Evolutionary conservation across 2,888 invertebrate species (phyloP).

Genomic region (Tetheella fluctuosa): DNA sequence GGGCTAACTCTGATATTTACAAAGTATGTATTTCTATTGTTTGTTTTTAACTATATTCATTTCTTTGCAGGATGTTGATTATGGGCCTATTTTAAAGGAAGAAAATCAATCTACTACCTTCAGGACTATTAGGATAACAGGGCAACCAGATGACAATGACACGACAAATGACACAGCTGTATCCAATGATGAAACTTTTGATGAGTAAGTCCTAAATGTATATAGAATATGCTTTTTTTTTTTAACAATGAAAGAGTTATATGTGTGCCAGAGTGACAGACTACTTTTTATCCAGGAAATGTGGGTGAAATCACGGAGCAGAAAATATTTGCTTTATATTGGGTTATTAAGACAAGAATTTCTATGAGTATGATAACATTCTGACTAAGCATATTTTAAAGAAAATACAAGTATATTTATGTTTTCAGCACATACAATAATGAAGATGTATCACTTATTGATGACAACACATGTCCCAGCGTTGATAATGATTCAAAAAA

Average conservation of each 20-base stretch:
- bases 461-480: not conserved
- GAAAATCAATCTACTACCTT: slow-evolving; percentile 6
- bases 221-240: too few relatives aligned
- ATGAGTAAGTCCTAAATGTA: not conserved
- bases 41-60: not conserved
- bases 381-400: not conserved
- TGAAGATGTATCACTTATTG: not conserved
- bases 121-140: slow-evolving; percentile 10
- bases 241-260: too few relatives aligned
- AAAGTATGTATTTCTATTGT: too few relatives aligned
- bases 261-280: too few relatives aligned
- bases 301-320: too few relatives aligned
- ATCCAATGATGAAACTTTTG: not conserved
- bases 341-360: too few relatives aligned
- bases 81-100: not conserved
- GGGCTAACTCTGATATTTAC: too few relatives aligned
- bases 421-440: not conserved
- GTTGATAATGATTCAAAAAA: not conserved
- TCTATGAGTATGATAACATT: too few relatives aligned
- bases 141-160: slow-evolving; percentile 9
- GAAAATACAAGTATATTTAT: not conserved
- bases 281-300: too few relatives aligned
- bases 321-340: too few relatives aligned
- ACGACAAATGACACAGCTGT: not conserved
- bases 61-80: slow-evolving; percentile 21